A percentile compares a stretch with the other conserved stretches of the same genome.
Conservation (phyloP, 2,888 invertebrate species). For the Amblyteles armatorius region DNA sequence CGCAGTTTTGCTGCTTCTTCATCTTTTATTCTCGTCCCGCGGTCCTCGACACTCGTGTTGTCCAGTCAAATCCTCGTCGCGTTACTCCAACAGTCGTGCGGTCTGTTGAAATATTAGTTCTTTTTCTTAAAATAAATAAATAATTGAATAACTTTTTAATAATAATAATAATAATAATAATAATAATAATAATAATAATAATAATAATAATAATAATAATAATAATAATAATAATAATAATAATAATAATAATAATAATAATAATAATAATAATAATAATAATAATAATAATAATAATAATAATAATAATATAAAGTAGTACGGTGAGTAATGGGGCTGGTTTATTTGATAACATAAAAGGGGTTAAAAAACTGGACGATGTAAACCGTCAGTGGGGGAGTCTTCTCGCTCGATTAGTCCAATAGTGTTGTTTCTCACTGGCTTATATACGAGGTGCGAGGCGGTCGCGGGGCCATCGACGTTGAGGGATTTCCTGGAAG, state of each 20-base stretch:
- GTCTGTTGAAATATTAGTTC: neutral
- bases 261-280: too few species aligned
- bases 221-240: too few species aligned
- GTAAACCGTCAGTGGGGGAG: too few species aligned
- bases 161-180: too few species aligned
- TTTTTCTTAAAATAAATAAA: neutral
- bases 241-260: too few species aligned
- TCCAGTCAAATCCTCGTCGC: slow-evolving; percentile 44
- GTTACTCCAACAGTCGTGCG: neutral
- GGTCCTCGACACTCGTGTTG: neutral
- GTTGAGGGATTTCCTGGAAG: slow-evolving; percentile 1
- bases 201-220: too few species aligned
- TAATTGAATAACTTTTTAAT: neutral
- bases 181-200: too few species aligned
- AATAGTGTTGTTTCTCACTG: neutral
- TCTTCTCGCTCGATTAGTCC: neutral
- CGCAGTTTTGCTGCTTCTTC: slow-evolving; percentile 46
- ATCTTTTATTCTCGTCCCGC: slow-evolving; percentile 52
- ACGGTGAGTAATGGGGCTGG: too few species aligned
- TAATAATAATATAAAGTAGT: too few species aligned
- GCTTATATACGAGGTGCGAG: neutral
- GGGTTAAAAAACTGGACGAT: too few species aligned
- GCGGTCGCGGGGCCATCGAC: neutral
- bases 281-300: too few species aligned
- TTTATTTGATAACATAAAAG: too few species aligned